Evolutionary conservation across 2,797 vertebrate genomes (phyloP), one percentile per base, ranked within the genome.

Genomic region (Phataginus tricuspis): DNA sequence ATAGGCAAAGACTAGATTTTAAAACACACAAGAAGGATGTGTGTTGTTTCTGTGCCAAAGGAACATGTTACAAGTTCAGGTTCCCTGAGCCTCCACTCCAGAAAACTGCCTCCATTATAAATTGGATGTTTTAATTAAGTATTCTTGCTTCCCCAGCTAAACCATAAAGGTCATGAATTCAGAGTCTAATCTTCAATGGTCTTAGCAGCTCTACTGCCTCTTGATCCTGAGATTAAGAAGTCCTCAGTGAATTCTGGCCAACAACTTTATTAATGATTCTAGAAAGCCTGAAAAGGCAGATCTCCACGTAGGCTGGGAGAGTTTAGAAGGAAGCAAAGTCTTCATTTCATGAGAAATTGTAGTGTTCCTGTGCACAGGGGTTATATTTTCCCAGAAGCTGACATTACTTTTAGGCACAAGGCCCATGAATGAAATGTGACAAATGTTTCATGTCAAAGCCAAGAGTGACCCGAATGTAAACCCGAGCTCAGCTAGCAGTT

Each of bases 1-100:
- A 66, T 84, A 91, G 79, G 92, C 64, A 53, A 77, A 86, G 72
- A 63, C 25, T 16, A 57, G 59, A 90, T 84, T 96, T 96, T 19
- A 72, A 96, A 94, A 68, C 10, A n/a, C 9, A 15, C 1, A 23
- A 45, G 59, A 86, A 69, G 49, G 59, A 42, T 12, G 4, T 57
- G 61, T 9, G 18, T 37, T 66, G 66, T 64, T 29, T 15, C 3
- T 2, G 25, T 34, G 31, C 55, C 82, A 78, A 9, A 87, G 4
- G 15, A 42, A 57, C n/a, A 5, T 12, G 53, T 23, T 16, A 49
- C 61, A 83, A 53, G 14, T 31, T 45, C 68, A n/a, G 86, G 42
- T 59, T 42, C 49, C 49, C 75, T 25, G 18, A 74, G 31, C 61
- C n/a, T 53, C n/a, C 0, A 4, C 63, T 95, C 80, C 72, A 68